Conservation (phyloP, 2,888 invertebrate genomes). For the Calephelis perditalis region DNA sequence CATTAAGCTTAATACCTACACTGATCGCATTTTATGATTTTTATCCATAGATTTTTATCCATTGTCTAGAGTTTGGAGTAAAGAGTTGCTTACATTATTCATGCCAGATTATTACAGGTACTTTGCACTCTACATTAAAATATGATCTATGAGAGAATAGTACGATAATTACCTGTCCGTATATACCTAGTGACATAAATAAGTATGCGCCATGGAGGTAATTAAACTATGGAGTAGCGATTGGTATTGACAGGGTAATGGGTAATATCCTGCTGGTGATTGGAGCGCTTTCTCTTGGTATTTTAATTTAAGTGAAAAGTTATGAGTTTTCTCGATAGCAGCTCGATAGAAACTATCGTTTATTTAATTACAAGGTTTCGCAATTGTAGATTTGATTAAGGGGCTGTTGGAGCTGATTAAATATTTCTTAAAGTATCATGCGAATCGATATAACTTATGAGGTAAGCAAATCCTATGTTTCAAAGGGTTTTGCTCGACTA, state of each 20-base stretch:
- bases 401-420: background rate
- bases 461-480: too few relatives aligned
- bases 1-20: too few relatives aligned
- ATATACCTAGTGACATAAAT: slow-evolving; percentile 36
- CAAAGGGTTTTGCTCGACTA: too few relatives aligned
- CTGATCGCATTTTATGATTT: too few relatives aligned
- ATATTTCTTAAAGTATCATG: too few relatives aligned
- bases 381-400: background rate
- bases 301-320: slow-evolving; percentile 33
- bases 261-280: slow-evolving; percentile 34
- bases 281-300: slow-evolving; percentile 32
- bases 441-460: too few relatives aligned
- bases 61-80: too few relatives aligned
- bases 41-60: too few relatives aligned
- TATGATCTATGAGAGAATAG: slow-evolving; percentile 15
- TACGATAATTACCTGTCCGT: slow-evolving; percentile 40
- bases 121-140: background rate
- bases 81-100: too few relatives aligned
- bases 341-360: slow-evolving; percentile 16
- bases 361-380: slow-evolving; percentile 10
- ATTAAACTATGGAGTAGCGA: slow-evolving; percentile 26
- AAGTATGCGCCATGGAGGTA: slow-evolving; percentile 28
- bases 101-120: too few relatives aligned
- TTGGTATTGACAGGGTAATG: slow-evolving; percentile 32
- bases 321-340: slow-evolving; percentile 19